Evolutionary conservation across 2,888 invertebrate genomes (phyloP).

Genomic region (Scaptodrosophila latifasciaeformis): DNA sequence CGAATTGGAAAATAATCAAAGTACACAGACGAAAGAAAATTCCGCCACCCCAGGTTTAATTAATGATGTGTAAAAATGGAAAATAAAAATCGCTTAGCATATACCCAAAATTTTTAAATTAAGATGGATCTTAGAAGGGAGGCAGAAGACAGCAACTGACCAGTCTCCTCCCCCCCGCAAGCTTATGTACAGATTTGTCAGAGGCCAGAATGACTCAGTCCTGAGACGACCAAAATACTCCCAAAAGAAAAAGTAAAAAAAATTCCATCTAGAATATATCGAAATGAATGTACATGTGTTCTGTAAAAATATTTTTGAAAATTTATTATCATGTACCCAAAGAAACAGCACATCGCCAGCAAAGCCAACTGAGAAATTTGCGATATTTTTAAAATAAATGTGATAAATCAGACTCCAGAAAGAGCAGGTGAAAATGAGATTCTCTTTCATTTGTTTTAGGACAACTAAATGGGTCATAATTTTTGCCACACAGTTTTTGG

Average conservation of each 20-base stretch:
- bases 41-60: conserved; percentile 61
- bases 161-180: background rate
- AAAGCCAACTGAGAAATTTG: background rate
- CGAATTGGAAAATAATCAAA: conserved; percentile 26
- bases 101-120: conserved; percentile 16
- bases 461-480: conserved; percentile 36
- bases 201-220: conserved; percentile 54
- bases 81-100: conserved; percentile 45
- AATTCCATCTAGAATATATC: background rate
- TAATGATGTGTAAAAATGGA: conserved; percentile 61
- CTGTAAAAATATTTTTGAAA: conserved; percentile 15
- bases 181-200: conserved; percentile 46
- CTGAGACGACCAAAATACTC: too few relatives aligned
- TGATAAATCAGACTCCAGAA: conserved; percentile 43
- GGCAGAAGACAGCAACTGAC: background rate
- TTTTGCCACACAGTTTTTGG: too few relatives aligned
- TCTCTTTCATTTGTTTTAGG: conserved; percentile 7
- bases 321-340: conserved; percentile 36
- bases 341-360: too few relatives aligned
- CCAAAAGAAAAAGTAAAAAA: too few relatives aligned
- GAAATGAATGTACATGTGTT: background rate
- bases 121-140: background rate
- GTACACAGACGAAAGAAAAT: conserved; percentile 43
- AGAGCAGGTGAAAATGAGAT: conserved; percentile 10
- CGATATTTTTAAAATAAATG: conserved; percentile 53